These are phyloP conservation scores for Trisateles emortualis DNA, from an alignment of 2,888 invertebrate species.

Conservation along the genomic window DNA sequence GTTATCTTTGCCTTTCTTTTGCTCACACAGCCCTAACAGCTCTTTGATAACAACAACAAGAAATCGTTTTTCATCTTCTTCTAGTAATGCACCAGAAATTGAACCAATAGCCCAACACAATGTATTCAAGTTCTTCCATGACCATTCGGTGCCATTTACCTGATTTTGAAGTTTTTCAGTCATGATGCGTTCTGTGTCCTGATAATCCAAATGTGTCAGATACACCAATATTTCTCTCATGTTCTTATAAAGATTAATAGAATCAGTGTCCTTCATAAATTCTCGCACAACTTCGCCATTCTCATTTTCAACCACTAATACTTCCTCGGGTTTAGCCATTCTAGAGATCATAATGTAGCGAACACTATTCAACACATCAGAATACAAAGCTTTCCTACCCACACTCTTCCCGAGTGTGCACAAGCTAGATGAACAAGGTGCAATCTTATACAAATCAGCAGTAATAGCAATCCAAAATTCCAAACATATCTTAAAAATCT, in stretches of 20 bases:
- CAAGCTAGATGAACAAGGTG: constrained; percentile 88
- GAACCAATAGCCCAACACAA: constrained; percentile 99
- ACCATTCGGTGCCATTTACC: constrained; percentile 99
- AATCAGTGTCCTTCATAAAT: constrained; percentile 99
- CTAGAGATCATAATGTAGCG: constrained; percentile 99
- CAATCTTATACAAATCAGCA: constrained; percentile 96
- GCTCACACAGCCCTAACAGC: constrained; percentile 98
- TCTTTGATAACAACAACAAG: constrained; percentile 99
- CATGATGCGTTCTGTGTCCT: constrained; percentile 99
- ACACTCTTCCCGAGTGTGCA: constrained; percentile 76
- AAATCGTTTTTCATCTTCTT: constrained; percentile 99
- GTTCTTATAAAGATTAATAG: constrained; percentile 99
- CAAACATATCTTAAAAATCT: constrained; percentile 99
- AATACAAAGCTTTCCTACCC: constrained; percentile 91
- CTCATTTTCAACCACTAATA: constrained; percentile 99
- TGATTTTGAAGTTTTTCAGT: constrained; percentile 99
- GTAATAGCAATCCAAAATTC: constrained; percentile 99
- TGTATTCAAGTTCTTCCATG: constrained; percentile 99
- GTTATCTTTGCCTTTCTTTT: constrained; percentile 99
- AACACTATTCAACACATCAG: constrained; percentile 94
- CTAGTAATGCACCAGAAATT: constrained; percentile 99
- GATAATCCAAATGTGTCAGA: constrained; percentile 98
- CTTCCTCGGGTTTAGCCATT: constrained; percentile 99
- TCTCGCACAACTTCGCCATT: constrained; percentile 99
- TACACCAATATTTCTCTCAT: constrained; percentile 99